Conservation (phyloP, 2,113 vertebrate species). For the Hemichromis elongatus region DNA sequence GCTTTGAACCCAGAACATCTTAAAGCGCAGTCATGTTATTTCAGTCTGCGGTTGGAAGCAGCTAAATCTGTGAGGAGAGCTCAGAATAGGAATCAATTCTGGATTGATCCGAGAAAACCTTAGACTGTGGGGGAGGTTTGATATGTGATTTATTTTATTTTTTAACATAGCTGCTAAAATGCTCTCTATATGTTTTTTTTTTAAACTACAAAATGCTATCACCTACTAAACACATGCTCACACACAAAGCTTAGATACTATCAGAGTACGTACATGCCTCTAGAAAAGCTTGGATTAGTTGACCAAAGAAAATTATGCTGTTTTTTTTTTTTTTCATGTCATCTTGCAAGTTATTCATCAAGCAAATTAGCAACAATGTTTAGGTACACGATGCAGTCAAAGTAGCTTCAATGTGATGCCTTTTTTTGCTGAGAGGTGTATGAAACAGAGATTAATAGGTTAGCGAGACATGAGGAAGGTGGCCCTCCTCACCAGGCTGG, state of each 20-base stretch:
- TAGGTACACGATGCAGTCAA: not conserved
- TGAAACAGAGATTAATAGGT: not conserved
- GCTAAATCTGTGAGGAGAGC: not conserved
- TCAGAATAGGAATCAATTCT: not conserved
- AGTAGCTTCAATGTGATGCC: not conserved
- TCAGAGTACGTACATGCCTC: not conserved
- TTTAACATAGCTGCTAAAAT: not conserved
- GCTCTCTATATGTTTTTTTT: too few relatives aligned
- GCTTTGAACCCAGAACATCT: not conserved
- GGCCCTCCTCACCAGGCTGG: not conserved
- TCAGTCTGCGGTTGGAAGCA: not conserved
- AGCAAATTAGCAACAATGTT: not conserved
- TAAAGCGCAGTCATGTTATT: not conserved
- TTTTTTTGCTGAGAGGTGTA: not conserved
- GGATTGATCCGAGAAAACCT: not conserved
- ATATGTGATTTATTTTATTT: not conserved
- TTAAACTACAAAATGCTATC: not conserved
- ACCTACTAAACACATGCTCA: not conserved
- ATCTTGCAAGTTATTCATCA: not conserved
- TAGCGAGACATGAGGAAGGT: not conserved
- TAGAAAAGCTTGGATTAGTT: not conserved
- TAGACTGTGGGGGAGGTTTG: not conserved
- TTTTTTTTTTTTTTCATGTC: not conserved
- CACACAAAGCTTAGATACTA: not conserved
- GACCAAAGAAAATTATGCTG: not conserved